phyloP scores from a whole-genome alignment of 64 coral and sea anemone species.

The Pocillopora verrucosa region DNA sequence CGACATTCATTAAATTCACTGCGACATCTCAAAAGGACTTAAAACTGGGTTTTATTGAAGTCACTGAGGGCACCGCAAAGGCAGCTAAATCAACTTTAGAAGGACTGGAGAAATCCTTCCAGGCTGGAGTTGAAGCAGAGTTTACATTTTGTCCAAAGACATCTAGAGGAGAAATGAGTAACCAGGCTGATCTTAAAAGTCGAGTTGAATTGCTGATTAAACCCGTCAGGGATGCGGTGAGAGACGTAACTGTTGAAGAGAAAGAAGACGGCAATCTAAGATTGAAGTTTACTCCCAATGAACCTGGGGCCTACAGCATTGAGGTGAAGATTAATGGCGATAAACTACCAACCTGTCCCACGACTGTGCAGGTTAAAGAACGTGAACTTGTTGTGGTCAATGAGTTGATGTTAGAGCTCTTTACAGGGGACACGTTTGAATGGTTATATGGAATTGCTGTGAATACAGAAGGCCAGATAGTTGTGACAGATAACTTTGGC shows the following conservation, averaged over 20 bases:
- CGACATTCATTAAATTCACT: background rate
- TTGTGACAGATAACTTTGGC: background rate
- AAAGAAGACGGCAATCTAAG: background rate
- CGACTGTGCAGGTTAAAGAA: background rate
- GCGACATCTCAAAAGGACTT: no score
- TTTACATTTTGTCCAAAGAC: slow-evolving; percentile 5
- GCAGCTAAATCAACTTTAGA: background rate
- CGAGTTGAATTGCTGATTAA: background rate
- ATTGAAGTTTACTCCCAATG: slow-evolving; percentile 1
- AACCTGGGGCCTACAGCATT: slow-evolving; percentile 2
- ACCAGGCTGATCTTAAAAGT: background rate
- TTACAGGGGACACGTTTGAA: background rate
- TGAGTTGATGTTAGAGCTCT: background rate
- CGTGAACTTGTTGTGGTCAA: background rate
- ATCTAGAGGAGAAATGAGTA: background rate
- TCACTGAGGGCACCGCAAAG: background rate
- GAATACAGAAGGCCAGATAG: slow-evolving; percentile 7
- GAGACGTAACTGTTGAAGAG: background rate
- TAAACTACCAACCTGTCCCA: slow-evolving; percentile 11
- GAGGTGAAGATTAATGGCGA: slow-evolving; percentile 25
- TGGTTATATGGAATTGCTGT: slow-evolving; percentile 3
- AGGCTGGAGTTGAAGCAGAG: background rate
- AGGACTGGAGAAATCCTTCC: background rate
- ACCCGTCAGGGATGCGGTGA: slow-evolving; percentile 4
- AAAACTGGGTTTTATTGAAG: background rate